Base-by-base conservation (phyloP, 2,888 invertebrate genomes). In the Watsonalla binaria region DNA sequence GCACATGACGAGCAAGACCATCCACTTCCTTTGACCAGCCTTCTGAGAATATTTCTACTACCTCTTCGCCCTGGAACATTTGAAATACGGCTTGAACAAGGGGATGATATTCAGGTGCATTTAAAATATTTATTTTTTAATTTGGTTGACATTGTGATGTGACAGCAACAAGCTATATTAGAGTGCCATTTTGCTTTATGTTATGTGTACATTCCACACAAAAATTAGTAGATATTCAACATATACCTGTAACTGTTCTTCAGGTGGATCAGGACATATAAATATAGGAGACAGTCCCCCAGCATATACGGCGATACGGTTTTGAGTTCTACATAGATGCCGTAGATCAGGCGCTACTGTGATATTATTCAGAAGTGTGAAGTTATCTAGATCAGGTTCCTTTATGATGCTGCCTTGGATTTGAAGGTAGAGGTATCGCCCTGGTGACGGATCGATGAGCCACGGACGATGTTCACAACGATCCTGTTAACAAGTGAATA, bases 1-100 rank as follows among this genome's bases (percentile, higher is more conserved):
- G 77, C 7, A 93, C 85, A 56, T 92, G 92, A 33, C 91, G 88
- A n/a, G 93, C 91, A 14, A 93, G 76, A n/a, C 88, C 85, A 64
- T 93, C 92, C 13, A 84, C 78, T 35, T 87, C 86, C 56, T 80
- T 83, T 0, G 71, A 89, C 96, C 96, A 97, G 42, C 96, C 97
- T 68, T 96, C 95, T 49, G 96, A 96, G 80, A 96, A 97, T 51
- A 96, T 94, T 85, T 96, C 95, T 15, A 96, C 95, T 61, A 93
- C 86, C 59, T 94, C 93, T 55, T 93, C 92, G 35, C 92, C 92
- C 86, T 90, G 74, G 4, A 79, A 11, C 11, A 11, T 42, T 75
- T 8, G 33, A 47, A 33, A 51, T 13, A 39, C 11, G 24, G 2
- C 2, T 24, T 24, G 24, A 47, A 47, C 6, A 47, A 47, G 6